Conservation (phyloP, 2,888 invertebrate genomes). For the Fragum whitleyi region DNA sequence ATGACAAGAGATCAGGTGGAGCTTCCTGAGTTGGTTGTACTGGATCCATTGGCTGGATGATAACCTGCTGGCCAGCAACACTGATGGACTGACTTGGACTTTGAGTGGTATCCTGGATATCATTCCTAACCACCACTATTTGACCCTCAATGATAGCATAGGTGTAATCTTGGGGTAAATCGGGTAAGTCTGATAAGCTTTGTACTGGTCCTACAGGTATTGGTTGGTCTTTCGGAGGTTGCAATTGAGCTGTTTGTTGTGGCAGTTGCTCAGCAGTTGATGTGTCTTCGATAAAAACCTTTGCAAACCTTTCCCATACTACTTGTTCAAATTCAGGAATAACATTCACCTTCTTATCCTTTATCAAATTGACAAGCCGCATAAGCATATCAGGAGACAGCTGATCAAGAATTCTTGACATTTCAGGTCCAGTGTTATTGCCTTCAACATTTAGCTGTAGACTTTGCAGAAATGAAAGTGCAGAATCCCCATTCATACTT, state of each 20-base stretch:
- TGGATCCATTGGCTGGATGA: constrained; percentile 27
- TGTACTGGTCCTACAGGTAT: not conserved
- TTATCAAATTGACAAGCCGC: not conserved
- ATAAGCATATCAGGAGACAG: constrained; percentile 10
- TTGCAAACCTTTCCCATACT: not conserved
- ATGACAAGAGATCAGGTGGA: not conserved
- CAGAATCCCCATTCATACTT: not conserved
- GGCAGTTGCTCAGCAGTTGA: not conserved
- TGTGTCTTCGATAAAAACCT: not conserved
- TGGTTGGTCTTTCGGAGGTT: not conserved
- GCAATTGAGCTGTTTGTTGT: not conserved
- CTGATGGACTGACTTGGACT: not conserved
- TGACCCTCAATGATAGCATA: constrained; percentile 46
- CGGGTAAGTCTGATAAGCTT: constrained; percentile 20
- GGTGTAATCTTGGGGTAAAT: constrained; percentile 16
- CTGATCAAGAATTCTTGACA: not conserved
- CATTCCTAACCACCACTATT: constrained; percentile 43
- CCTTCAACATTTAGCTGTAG: not conserved
- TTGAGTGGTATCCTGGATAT: constrained; percentile 14
- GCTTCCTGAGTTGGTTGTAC: constrained; percentile 29
- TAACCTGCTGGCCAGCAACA: constrained; percentile 35
- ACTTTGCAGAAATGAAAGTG: not conserved
- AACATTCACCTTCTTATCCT: not conserved
- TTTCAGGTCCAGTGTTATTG: not conserved
- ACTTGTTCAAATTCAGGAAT: constrained; percentile 13